Evolutionary conservation across 2,113 vertebrate genomes (phyloP).

Genomic region (Neodon shergylaensis): DNA sequence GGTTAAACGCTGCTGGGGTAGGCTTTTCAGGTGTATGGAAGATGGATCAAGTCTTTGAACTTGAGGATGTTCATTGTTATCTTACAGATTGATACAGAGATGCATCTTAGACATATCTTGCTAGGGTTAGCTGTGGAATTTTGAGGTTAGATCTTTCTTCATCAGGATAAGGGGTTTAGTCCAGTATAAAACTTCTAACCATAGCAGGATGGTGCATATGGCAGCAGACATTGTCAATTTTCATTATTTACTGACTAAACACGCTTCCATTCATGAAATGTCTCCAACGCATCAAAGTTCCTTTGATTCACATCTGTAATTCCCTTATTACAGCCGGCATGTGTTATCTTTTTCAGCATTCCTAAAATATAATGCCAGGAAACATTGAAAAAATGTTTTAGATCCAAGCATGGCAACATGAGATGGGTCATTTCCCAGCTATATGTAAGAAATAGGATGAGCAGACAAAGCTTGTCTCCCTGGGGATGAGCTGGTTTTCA

Average conservation of each 20-base stretch:
- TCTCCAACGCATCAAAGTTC: slow-evolving; percentile 49
- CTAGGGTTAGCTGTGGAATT: not conserved
- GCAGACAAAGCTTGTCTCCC: slow-evolving; percentile 24
- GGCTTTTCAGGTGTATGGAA: not conserved
- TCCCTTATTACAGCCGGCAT: not conserved
- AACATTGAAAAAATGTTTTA: not conserved
- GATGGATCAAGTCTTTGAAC: slow-evolving; percentile 5
- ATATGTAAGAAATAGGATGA: slow-evolving; percentile 32
- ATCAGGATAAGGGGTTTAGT: not conserved
- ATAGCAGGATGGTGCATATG: not conserved
- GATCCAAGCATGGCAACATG: slow-evolving; percentile 14
- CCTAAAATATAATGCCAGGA: slow-evolving; percentile 44
- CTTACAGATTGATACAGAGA: not conserved
- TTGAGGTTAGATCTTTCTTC: not conserved
- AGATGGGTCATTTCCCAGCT: slow-evolving; percentile 7
- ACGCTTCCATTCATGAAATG: not conserved
- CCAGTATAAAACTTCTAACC: not conserved
- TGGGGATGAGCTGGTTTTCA: slow-evolving; percentile 46
- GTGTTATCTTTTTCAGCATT: not conserved
- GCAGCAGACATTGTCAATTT: slow-evolving; percentile 4
- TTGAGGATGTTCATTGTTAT: not conserved
- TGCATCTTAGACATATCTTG: not conserved
- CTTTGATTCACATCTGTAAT: not conserved
- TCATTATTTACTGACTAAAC: not conserved
- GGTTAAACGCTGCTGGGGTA: not conserved